Conservation (phyloP, 2,888 invertebrate species). For the Drosophila cyrtoloma region DNA sequence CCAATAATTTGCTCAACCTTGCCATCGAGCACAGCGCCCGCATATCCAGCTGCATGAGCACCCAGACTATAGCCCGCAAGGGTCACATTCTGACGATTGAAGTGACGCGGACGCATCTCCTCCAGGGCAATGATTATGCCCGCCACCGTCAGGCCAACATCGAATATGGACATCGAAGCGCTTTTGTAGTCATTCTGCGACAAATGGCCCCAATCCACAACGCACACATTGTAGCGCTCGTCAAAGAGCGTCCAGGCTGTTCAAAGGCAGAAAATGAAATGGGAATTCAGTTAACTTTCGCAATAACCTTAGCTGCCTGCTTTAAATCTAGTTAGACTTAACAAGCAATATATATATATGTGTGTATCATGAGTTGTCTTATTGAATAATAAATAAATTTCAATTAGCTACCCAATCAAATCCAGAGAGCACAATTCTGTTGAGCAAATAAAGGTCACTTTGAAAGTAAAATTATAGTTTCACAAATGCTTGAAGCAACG, state of each 20-base stretch:
- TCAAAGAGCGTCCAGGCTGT: conserved; percentile 83
- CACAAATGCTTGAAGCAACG: no score
- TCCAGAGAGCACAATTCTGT: no score
- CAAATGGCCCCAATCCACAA: conserved; percentile 84
- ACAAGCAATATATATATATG: not conserved
- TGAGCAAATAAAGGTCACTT: no score
- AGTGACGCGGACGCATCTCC: conserved; percentile 65
- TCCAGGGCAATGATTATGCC: conserved; percentile 82
- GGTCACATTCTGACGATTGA: conserved; percentile 81
- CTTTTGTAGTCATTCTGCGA: conserved; percentile 82
- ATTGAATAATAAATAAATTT: not conserved
- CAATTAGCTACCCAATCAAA: no score
- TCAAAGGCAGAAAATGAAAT: not conserved
- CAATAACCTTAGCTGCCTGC: not conserved
- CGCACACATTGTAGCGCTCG: conserved; percentile 81
- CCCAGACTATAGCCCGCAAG: conserved; percentile 84
- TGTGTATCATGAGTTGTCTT: not conserved
- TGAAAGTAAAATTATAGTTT: no score
- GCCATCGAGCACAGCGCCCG: conserved; percentile 80
- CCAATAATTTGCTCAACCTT: conserved; percentile 84
- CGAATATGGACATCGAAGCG: conserved; percentile 83
- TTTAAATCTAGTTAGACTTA: not conserved
- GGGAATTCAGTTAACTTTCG: not conserved
- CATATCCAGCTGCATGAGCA: conserved; percentile 84
- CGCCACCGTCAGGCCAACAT: conserved; percentile 84